Evolutionary conservation across 1,140 invertebrate genomes (phyloP).

Genomic region (Archegozetes longisetosus): DNA sequence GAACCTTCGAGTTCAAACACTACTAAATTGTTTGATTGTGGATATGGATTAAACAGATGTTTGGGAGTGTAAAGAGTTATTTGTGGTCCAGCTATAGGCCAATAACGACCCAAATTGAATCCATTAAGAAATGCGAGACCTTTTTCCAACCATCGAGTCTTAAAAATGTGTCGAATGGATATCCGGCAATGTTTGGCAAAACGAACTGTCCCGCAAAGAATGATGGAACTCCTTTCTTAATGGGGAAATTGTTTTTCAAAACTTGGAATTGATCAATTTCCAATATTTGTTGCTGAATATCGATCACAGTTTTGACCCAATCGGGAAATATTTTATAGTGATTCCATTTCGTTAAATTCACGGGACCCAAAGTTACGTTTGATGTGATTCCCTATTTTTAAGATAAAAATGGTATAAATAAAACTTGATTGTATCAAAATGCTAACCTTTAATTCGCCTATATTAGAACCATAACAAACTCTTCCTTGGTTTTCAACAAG

Average conservation of each 20-base stretch:
- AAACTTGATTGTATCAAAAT: slow-evolving; percentile 45
- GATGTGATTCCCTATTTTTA: neutral
- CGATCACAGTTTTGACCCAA: neutral
- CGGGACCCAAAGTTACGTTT: slow-evolving; percentile 3
- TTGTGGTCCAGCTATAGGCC: slow-evolving; percentile 37
- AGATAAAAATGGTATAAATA: neutral
- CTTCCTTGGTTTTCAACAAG: slow-evolving; percentile 22
- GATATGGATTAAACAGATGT: slow-evolving; percentile 28
- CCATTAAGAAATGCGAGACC: slow-evolving; percentile 47
- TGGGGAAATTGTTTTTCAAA: neutral
- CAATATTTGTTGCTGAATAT: neutral
- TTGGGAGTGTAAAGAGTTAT: slow-evolving; percentile 40
- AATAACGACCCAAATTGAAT: slow-evolving; percentile 44
- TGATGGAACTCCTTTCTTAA: neutral
- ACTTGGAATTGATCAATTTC: neutral
- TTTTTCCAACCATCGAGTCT: slow-evolving; percentile 12
- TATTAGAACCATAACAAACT: slow-evolving; percentile 14
- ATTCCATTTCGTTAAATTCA: slow-evolving; percentile 5
- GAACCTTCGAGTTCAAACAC: slow-evolving; percentile 29
- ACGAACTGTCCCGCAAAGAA: slow-evolving; percentile 13
- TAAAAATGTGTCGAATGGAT: slow-evolving; percentile 11
- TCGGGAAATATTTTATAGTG: slow-evolving; percentile 2
- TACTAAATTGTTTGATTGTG: slow-evolving; percentile 24
- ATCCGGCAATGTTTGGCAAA: neutral
- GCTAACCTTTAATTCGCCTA: slow-evolving; percentile 5